These are phyloP conservation scores for Beris morrisii DNA, from an alignment of 2,888 invertebrate genomes.

Conservation along the genomic window DNA sequence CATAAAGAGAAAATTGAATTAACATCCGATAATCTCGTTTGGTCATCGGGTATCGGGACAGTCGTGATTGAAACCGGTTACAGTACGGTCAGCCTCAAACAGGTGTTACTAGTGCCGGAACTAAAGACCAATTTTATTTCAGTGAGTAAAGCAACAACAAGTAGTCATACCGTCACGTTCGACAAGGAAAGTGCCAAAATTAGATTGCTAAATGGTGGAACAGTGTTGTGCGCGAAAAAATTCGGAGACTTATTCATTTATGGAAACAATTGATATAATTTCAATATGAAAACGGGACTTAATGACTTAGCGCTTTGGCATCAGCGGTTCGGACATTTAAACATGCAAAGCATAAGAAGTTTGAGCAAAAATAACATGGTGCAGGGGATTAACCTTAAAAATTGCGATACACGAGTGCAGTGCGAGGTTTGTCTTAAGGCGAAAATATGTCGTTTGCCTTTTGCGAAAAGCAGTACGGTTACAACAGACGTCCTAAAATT, in stretches of 20 bases:
- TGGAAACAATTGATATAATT: not conserved
- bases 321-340: constrained; percentile 14
- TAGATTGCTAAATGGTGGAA: not conserved
- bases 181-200: not conserved
- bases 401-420: not conserved
- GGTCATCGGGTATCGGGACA: not conserved
- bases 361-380: constrained; percentile 3
- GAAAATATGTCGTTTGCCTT: too few species aligned
- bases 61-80: constrained; percentile 1
- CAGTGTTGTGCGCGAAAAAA: constrained; percentile 2
- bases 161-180: not conserved
- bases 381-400: not conserved
- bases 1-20: not conserved
- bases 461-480: too few species aligned
- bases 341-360: not conserved
- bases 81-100: not conserved
- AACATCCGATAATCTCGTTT: not conserved
- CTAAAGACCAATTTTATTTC: constrained; percentile 4
- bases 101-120: constrained; percentile 6
- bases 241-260: not conserved
- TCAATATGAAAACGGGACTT: not conserved
- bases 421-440: too few species aligned
- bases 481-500: constrained; percentile 17
- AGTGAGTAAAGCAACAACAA: constrained; percentile 1
- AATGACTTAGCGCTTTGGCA: constrained; percentile 2